Evolutionary conservation across 2,888 invertebrate genomes (phyloP).

Genomic region (Eustalomyia histrio): DNA sequence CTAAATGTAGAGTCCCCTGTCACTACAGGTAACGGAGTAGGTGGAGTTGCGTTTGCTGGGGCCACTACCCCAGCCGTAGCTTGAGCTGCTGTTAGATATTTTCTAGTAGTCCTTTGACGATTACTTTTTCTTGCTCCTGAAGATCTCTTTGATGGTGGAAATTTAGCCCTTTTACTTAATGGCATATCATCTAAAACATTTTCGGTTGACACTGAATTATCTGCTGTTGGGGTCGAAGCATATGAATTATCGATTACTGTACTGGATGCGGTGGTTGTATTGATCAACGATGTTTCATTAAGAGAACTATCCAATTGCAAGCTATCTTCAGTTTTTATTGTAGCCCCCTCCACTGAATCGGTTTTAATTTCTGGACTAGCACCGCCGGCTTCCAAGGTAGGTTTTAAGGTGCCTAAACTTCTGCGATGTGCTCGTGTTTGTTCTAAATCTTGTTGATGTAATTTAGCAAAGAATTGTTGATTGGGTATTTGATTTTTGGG

Average conservation of each 20-base stretch:
- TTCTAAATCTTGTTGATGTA: slow-evolving; percentile 78
- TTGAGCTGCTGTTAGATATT: slow-evolving; percentile 71
- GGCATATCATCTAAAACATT: slow-evolving; percentile 12
- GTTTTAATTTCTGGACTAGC: slow-evolving; percentile 38
- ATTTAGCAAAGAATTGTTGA: slow-evolving; percentile 79
- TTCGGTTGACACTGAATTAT: slow-evolving; percentile 45
- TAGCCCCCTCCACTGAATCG: slow-evolving; percentile 25
- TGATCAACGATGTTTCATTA: slow-evolving; percentile 52
- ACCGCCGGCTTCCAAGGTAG: not conserved
- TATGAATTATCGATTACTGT: slow-evolving; percentile 58
- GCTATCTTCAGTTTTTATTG: slow-evolving; percentile 38
- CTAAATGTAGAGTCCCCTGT: slow-evolving; percentile 59
- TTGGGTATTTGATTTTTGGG: slow-evolving; percentile 79
- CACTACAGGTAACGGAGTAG: slow-evolving; percentile 30
- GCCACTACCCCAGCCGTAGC: slow-evolving; percentile 57
- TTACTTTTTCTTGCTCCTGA: slow-evolving; percentile 77
- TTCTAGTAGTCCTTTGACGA: slow-evolving; percentile 76
- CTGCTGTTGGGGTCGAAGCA: slow-evolving; percentile 51
- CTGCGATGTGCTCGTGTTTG: slow-evolving; percentile 73
- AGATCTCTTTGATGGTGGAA: slow-evolving; percentile 79
- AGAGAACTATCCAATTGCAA: slow-evolving; percentile 38
- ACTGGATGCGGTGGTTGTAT: slow-evolving; percentile 49
- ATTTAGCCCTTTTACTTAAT: slow-evolving; percentile 68
- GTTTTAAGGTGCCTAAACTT: slow-evolving; percentile 44
- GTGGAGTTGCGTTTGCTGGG: not conserved